These are phyloP conservation scores for Lepidurus apus DNA, from an alignment of 1,140 invertebrate species.

Conservation along the genomic window DNA sequence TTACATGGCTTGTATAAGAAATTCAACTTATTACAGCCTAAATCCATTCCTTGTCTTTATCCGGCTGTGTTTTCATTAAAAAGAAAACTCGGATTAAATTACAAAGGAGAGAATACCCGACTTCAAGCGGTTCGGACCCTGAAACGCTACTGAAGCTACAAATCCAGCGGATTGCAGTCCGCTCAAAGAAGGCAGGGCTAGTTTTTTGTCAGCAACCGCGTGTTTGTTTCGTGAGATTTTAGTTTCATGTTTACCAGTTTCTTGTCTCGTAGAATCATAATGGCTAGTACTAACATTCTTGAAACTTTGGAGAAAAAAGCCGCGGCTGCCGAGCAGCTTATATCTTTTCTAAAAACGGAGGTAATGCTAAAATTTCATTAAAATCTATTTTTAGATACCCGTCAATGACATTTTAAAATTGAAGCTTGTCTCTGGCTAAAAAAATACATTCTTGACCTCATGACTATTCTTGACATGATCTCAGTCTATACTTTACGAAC, in stretches of 20 bases:
- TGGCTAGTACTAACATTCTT: neutral
- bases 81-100: neutral
- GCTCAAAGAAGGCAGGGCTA: too few species aligned
- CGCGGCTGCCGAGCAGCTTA: neutral
- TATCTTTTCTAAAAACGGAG: neutral
- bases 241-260: neutral
- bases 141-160: too few species aligned
- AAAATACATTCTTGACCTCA: too few species aligned
- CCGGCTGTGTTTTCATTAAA: neutral
- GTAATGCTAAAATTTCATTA: neutral
- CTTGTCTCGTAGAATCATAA: neutral
- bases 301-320: slow-evolving; percentile 10
- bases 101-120: neutral
- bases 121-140: too few species aligned
- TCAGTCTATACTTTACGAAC: too few species aligned
- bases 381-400: neutral
- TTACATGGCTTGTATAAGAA: too few species aligned
- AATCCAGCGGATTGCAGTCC: too few species aligned
- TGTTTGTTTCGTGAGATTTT: neutral
- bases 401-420: too few species aligned
- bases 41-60: neutral
- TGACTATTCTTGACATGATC: too few species aligned
- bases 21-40: too few species aligned
- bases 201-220: neutral
- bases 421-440: too few species aligned